phyloP scores from a whole-genome alignment of 1,140 invertebrate species.

The Cryptotermes secundus region DNA sequence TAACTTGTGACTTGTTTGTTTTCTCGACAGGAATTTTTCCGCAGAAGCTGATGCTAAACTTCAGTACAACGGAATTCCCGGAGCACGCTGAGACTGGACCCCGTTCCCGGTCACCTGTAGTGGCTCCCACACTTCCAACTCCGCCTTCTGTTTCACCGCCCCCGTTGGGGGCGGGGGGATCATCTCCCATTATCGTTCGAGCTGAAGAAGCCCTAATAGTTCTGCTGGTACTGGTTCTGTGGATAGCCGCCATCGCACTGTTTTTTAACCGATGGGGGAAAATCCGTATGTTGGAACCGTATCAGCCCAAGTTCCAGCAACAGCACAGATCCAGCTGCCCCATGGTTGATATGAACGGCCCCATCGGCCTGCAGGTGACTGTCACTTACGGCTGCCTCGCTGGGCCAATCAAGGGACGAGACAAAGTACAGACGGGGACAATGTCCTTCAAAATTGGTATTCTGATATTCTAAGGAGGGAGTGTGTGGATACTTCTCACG shows the following conservation, averaged over 20 bases:
- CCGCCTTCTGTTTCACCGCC: not conserved
- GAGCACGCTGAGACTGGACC: not conserved
- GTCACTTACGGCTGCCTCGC: not conserved
- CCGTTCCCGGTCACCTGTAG: not conserved
- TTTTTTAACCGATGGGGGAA: conserved; percentile 87
- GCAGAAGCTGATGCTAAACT: not conserved
- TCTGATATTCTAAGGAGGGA: too few relatives aligned
- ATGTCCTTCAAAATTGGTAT: too few relatives aligned
- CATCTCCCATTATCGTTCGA: conserved; percentile 48
- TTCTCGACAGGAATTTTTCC: not conserved
- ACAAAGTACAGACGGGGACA: too few relatives aligned
- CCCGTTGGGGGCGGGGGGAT: not conserved
- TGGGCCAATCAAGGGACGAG: too few relatives aligned
- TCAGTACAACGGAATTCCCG: not conserved
- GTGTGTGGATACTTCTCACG: too few relatives aligned
- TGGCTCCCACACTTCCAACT: not conserved
- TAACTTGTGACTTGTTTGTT: not conserved
- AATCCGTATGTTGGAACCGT: conserved; percentile 81
- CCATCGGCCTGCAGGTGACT: conserved; percentile 32
- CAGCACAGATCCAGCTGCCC: conserved; percentile 70
- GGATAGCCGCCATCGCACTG: conserved; percentile 74
- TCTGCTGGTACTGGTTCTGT: conserved; percentile 68
- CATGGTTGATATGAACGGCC: conserved; percentile 53
- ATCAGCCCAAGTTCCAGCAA: conserved; percentile 77
- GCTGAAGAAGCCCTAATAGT: conserved; percentile 78